Percentiles rank a stretch among this genome's conserved stretches.
Conservation (phyloP, 2,113 vertebrate genomes). For the Dipodomys spectabilis region DNA sequence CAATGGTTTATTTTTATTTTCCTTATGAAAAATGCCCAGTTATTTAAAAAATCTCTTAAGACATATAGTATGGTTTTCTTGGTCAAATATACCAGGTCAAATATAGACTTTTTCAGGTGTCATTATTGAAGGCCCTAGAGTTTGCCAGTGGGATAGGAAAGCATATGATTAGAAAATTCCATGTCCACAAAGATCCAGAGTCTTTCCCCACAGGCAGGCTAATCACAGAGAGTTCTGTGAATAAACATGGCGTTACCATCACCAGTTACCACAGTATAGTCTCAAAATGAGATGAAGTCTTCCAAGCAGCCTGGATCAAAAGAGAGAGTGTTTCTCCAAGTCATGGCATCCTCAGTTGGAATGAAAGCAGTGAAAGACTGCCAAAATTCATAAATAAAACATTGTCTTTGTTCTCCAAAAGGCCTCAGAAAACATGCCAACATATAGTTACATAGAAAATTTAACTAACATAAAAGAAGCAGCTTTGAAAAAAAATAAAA, state of each 20-base stretch:
- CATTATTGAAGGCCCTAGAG: not conserved
- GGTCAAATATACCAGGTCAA: not conserved
- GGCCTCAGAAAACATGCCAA: slow-evolving; percentile 14
- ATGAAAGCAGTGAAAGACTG: not conserved
- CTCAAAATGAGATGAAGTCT: not conserved
- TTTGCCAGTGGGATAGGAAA: not conserved
- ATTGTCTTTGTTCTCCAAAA: slow-evolving; percentile 5
- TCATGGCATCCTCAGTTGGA: not conserved
- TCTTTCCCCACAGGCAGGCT: not conserved
- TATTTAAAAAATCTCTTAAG: not conserved
- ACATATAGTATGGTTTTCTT: not conserved
- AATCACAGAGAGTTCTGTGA: not conserved
- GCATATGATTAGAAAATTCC: not conserved
- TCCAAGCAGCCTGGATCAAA: slow-evolving; percentile 18
- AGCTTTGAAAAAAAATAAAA: not conserved
- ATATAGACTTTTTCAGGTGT: not conserved
- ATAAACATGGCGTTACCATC: not conserved
- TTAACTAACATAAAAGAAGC: slow-evolving; percentile 48
- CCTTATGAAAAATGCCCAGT: not conserved
- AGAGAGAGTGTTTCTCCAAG: not conserved
- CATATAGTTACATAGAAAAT: slow-evolving; percentile 5
- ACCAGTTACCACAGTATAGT: not conserved
- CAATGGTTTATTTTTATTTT: not conserved
- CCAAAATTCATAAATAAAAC: slow-evolving; percentile 31
- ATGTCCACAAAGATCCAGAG: not conserved